Evolutionary conservation across 1,140 invertebrate species (phyloP).

Genomic region (Hylaeus volcanicus): DNA sequence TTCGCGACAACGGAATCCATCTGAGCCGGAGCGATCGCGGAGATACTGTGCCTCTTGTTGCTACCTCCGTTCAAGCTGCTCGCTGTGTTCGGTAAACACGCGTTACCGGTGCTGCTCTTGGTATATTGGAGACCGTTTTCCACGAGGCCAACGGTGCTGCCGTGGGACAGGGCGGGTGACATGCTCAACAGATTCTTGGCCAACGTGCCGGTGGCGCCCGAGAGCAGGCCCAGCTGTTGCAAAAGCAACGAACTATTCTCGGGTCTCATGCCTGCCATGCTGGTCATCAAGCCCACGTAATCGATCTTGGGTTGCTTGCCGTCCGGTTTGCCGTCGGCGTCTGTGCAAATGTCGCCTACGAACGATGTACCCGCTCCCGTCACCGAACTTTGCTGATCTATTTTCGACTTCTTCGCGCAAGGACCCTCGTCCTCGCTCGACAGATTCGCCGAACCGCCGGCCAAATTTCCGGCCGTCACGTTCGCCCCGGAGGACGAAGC

Average conservation of each 20-base stretch:
- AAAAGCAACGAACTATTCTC: constrained; percentile 65
- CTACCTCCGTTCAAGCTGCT: constrained; percentile 18
- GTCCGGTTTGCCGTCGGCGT: constrained; percentile 16
- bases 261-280: constrained; percentile 65
- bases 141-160: constrained; percentile 69
- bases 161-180: constrained; percentile 34
- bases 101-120: constrained; percentile 53
- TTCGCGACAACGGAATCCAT: constrained; percentile 57
- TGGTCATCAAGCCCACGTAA: constrained; percentile 59
- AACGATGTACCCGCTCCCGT: constrained; percentile 29
- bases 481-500: constrained; percentile 81
- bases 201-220: constrained; percentile 30
- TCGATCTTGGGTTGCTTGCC: constrained; percentile 54
- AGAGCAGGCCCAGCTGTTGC: constrained; percentile 64
- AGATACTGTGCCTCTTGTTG: constrained; percentile 54
- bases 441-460: constrained; percentile 40
- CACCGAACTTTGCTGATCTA: constrained; percentile 29
- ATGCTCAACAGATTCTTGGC: constrained; percentile 59
- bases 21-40: constrained; percentile 63
- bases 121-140: constrained; percentile 76
- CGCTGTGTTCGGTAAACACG: neutral
- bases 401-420: constrained; percentile 57
- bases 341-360: constrained; percentile 36
- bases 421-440: constrained; percentile 72
- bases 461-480: constrained; percentile 56